A percentile compares a stretch with the other conserved stretches of the same genome.
phyloP scores from a whole-genome alignment of 2,888 invertebrate genomes.

The Agapetus fuscipes region DNA sequence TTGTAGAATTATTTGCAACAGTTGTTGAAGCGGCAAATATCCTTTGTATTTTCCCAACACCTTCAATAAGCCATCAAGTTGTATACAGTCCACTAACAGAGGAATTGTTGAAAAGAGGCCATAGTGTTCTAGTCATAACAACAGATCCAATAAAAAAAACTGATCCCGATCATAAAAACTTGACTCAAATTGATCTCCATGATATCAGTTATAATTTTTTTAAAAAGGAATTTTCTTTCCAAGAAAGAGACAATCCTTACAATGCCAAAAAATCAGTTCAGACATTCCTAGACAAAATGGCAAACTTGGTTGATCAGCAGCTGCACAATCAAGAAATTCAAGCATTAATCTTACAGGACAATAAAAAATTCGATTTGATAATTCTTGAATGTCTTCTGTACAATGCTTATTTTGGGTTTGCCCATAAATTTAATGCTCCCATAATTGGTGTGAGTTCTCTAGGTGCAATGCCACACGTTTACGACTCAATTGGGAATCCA shows the following conservation, averaged over 20 bases:
- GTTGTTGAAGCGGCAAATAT: slow-evolving; percentile 30
- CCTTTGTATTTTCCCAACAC: slow-evolving; percentile 32
- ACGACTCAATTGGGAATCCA: slow-evolving; percentile 44
- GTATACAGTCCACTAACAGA: slow-evolving; percentile 34
- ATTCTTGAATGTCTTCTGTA: slow-evolving; percentile 43
- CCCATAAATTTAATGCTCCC: slow-evolving; percentile 44
- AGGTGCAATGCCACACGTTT: slow-evolving; percentile 38
- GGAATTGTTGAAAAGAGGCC: slow-evolving; percentile 35
- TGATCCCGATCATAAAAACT: slow-evolving; percentile 24
- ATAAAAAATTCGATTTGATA: slow-evolving; percentile 45
- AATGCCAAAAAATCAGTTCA: slow-evolving; percentile 1
- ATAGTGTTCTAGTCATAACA: slow-evolving; percentile 37
- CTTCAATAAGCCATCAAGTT: slow-evolving; percentile 40
- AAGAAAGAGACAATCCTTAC: slow-evolving; percentile 3
- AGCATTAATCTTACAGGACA: slow-evolving; percentile 27
- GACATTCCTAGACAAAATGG: slow-evolving; percentile 6
- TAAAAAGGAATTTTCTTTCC: slow-evolving; percentile 14
- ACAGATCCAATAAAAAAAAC: slow-evolving; percentile 34
- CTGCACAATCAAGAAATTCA: slow-evolving; percentile 25
- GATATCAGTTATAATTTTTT: slow-evolving; percentile 28
- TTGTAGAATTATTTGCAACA: no score
- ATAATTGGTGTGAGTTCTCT: slow-evolving; percentile 44
- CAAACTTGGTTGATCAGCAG: slow-evolving; percentile 21
- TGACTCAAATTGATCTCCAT: slow-evolving; percentile 30
- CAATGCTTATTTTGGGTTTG: slow-evolving; percentile 40